phyloP scores from a whole-genome alignment of 1,140 invertebrate genomes.

The Alviniconcha marisindica region DNA sequence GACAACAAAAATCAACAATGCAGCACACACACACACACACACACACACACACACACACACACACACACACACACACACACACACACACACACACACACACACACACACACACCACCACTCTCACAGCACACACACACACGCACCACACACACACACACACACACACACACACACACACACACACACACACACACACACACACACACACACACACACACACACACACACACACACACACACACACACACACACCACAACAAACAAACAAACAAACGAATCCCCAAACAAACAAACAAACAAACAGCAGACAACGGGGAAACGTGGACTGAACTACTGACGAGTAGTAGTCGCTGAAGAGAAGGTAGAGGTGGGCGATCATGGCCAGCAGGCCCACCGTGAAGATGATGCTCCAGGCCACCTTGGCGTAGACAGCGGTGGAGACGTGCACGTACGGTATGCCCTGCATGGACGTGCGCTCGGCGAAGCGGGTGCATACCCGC shows the following conservation, averaged over 20 bases:
- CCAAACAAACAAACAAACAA: neutral
- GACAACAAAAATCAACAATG: no score
- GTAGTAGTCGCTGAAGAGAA: conserved; percentile 38
- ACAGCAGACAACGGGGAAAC: neutral
- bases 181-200: conserved; percentile 17
- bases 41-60: no score
- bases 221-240: neutral
- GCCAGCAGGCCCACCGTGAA: conserved; percentile 17
- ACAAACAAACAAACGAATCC: neutral
- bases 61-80: neutral
- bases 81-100: neutral
- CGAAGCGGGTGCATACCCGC: conserved; percentile 42
- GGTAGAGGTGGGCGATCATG: conserved; percentile 48
- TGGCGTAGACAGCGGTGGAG: conserved; percentile 36
- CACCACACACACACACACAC: conserved; percentile 5
- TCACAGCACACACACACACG: neutral
- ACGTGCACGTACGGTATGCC: conserved; percentile 46
- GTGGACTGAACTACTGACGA: conserved; percentile 34
- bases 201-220: conserved; percentile 13
- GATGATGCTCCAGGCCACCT: conserved; percentile 42
- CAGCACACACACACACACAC: no score
- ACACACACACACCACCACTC: neutral
- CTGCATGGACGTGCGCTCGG: conserved; percentile 54
- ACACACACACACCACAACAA: neutral
- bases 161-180: conserved; percentile 17